A percentile compares a stretch with the other conserved stretches of the same genome.
Conservation (phyloP, 2,113 vertebrate genomes). For the Spermophilus dauricus region DNA sequence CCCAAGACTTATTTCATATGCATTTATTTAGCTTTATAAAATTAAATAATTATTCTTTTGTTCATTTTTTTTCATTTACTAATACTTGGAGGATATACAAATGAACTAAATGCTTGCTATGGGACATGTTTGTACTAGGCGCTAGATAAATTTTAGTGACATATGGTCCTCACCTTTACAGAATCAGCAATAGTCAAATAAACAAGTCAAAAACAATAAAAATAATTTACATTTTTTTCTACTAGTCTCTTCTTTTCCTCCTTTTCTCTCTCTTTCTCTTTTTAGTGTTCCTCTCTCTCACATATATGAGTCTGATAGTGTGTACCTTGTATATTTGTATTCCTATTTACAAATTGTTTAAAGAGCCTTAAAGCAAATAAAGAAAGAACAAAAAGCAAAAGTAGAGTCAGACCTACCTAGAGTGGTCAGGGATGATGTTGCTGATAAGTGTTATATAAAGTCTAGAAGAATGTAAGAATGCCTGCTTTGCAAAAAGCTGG, state of each 20-base stretch:
- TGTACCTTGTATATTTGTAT: neutral
- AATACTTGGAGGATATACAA: neutral
- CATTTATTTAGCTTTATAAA: neutral
- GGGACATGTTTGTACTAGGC: neutral
- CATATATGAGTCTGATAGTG: fast-evolving
- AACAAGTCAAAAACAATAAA: neutral
- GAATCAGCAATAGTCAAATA: neutral
- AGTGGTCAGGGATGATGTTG: neutral
- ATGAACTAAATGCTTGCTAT: neutral
- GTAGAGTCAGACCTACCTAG: neutral
- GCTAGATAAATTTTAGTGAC: neutral
- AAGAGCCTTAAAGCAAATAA: neutral
- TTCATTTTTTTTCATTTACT: neutral
- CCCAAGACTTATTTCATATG: neutral
- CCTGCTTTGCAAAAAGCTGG: neutral
- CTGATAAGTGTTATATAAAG: neutral
- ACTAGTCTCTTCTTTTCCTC: neutral
- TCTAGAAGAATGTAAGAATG: neutral
- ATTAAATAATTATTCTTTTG: neutral
- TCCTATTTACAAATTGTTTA: neutral
- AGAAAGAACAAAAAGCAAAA: neutral
- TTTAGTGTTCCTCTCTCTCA: too few species aligned
- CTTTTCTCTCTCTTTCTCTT: neutral
- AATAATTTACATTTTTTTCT: neutral
- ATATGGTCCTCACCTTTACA: neutral